Evolutionary conservation across 1,140 invertebrate species (phyloP).

Genomic region (Caerostris extrusa): DNA sequence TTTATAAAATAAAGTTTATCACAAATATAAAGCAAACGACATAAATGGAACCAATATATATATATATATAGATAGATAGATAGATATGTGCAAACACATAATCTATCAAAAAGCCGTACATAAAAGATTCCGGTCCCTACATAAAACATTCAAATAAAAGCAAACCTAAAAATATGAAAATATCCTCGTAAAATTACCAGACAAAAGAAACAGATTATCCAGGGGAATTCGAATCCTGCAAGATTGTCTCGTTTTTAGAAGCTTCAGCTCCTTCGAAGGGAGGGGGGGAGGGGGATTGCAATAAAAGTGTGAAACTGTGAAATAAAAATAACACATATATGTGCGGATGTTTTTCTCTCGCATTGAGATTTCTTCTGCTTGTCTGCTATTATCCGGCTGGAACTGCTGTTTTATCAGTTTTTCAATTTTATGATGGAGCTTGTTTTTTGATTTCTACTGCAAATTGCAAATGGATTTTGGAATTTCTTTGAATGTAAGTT

Average conservation of each 20-base stretch:
- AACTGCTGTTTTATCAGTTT: not conserved
- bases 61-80: no score
- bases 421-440: not conserved
- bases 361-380: not conserved
- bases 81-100: no score
- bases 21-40: no score
- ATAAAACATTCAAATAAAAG: no score
- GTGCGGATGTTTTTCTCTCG: not conserved
- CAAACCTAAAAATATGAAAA: no score
- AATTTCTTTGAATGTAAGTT: no score
- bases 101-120: no score
- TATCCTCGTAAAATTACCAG: no score
- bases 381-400: not conserved
- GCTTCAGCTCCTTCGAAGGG: not conserved
- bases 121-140: no score
- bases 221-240: not conserved
- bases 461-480: not conserved
- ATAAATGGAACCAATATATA: no score
- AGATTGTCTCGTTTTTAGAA: not conserved
- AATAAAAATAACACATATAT: not conserved
- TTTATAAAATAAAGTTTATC: no score
- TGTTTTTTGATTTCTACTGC: not conserved
- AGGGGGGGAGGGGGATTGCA: not conserved
- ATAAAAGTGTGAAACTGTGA: not conserved
- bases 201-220: no score